These are phyloP conservation scores for Apotomis betuletana DNA, from an alignment of 2,888 invertebrate genomes.

Conservation along the genomic window DNA sequence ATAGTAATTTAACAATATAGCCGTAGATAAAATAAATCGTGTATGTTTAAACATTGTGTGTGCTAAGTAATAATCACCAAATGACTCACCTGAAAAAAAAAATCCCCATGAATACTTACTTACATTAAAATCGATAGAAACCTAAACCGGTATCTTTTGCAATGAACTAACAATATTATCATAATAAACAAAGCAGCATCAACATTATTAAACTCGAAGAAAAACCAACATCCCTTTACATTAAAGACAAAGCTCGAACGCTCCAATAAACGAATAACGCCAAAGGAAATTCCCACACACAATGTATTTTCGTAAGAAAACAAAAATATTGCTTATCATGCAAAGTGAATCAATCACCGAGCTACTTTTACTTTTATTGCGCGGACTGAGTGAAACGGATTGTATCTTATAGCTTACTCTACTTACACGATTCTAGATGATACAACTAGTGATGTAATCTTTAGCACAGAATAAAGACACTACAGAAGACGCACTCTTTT, in stretches of 20 bases:
- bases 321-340: slow-evolving; percentile 39
- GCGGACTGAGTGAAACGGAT: slow-evolving; percentile 26
- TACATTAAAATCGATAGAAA: too few species aligned
- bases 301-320: slow-evolving; percentile 34
- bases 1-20: too few species aligned
- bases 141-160: too few species aligned
- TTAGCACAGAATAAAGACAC: too few species aligned
- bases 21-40: too few species aligned
- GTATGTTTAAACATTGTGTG: too few species aligned
- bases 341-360: slow-evolving; percentile 36
- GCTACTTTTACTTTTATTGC: slow-evolving; percentile 31
- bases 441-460: neutral
- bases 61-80: too few species aligned
- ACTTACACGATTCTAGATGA: neutral
- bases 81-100: too few species aligned
- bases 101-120: too few species aligned
- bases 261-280: slow-evolving; percentile 13
- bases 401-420: slow-evolving; percentile 11
- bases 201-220: neutral
- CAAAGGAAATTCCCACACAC: slow-evolving; percentile 28
- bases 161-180: too few species aligned
- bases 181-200: neutral
- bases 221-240: neutral
- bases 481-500: too few species aligned
- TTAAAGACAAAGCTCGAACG: neutral